Evolutionary conservation across 2,888 invertebrate genomes (phyloP).

Genomic region (Andrena fulva): DNA sequence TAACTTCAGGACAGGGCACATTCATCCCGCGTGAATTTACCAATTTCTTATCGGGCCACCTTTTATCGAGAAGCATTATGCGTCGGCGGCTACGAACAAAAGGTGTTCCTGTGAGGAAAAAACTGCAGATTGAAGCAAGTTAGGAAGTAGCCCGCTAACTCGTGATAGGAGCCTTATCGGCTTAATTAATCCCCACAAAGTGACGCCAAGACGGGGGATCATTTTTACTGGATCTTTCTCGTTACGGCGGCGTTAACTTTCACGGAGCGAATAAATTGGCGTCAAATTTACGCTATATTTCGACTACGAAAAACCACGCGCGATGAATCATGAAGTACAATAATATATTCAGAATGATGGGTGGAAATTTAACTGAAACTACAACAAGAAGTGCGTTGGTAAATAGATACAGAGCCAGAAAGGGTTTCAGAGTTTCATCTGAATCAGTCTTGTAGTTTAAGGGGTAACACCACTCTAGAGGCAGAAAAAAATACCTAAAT

Average conservation of each 20-base stretch:
- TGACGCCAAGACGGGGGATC: slow-evolving; percentile 44
- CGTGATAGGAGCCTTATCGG: slow-evolving; percentile 67
- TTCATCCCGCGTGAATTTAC: slow-evolving; percentile 38
- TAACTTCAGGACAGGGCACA: neutral
- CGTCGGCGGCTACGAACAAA: slow-evolving; percentile 55
- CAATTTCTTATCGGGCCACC: slow-evolving; percentile 44
- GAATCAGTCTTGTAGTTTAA: too few species aligned
- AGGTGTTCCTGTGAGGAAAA: slow-evolving; percentile 32
- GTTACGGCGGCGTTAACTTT: slow-evolving; percentile 29
- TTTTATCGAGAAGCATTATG: slow-evolving; percentile 41
- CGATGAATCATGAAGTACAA: neutral
- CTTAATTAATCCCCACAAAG: slow-evolving; percentile 70
- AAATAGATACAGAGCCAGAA: too few species aligned
- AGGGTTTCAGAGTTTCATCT: too few species aligned
- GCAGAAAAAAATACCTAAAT: too few species aligned
- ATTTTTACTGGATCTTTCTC: slow-evolving; percentile 61
- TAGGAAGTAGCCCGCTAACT: slow-evolving; percentile 49
- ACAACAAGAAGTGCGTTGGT: too few species aligned
- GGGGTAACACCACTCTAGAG: too few species aligned
- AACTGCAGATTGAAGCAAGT: slow-evolving; percentile 40
- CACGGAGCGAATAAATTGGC: neutral
- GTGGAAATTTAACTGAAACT: too few species aligned
- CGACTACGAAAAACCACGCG: too few species aligned
- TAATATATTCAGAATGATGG: neutral
- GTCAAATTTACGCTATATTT: slow-evolving; percentile 2